Evolutionary conservation across 2,888 invertebrate genomes (phyloP), one percentile per base, ranked within the genome.

Genomic region (Andrena flavipes): DNA sequence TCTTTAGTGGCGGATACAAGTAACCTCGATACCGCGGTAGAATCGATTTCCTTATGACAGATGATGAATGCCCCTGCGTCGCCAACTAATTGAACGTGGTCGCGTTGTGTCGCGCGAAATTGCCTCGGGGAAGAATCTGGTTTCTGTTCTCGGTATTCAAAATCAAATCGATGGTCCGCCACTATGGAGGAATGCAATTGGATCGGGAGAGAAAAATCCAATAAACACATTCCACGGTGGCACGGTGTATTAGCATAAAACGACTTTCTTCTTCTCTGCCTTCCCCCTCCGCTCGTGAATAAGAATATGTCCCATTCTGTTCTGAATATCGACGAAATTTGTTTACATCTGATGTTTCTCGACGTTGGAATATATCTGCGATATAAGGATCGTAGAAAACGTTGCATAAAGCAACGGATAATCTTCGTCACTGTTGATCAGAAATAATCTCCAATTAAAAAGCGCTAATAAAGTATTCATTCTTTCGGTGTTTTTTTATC

Each of bases 141-240:
- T 23, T 23, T 23, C 76, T 76, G 76, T 84, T 76, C 73, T 74
- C 42, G 89, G 90, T 86, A 91, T 91, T 90, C 85, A 89, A 90
- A 91, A 91, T 91, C 88, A 90, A 91, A 91, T 88, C 88, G 86
- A 90, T 85, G 84, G 84, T 83, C 85, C 81, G 80, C 85, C 86
- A 87, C 82, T 84, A 84, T 86, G 62, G 83, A 74, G 90, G 92
- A 93, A 93, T 93, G 92, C 90, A 92, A 93, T 93, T 92, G 91
- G 90, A 92, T 91, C 90, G 87, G 56, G 10, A 67, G 84, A 74
- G 83, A 91, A 91, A 92, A 93, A 92, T 92, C 91, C 92, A 93
- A 93, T 92, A 93, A 91, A 91, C 90, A 90, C 91, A 93, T 93
- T 93, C 92, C 91, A 88, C 76, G 64, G 84, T 87, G 77, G 82